Conservation (phyloP, 2,888 invertebrate genomes). For the Panzeria rudis region DNA sequence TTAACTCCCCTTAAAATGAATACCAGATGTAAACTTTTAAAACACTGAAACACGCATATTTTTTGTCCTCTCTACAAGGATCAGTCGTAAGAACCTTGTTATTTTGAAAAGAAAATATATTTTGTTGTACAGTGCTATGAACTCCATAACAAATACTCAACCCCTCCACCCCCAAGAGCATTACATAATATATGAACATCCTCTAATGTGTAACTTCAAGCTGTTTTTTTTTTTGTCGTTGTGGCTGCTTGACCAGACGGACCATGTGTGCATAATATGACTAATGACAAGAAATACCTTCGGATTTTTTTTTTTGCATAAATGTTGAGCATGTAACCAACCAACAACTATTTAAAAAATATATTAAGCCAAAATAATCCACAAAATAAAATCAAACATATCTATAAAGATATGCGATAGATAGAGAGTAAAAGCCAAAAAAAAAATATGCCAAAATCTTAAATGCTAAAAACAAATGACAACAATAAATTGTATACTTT, state of each 20-base stretch:
- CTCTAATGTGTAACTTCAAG: too few relatives aligned
- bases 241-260: constrained; percentile 39
- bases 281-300: constrained; percentile 73
- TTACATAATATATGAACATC: too few relatives aligned
- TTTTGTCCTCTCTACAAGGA: too few relatives aligned
- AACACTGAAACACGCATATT: too few relatives aligned
- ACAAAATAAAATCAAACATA: constrained; percentile 48
- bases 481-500: constrained; percentile 74
- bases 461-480: constrained; percentile 72
- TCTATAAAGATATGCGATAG: neutral
- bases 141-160: too few relatives aligned
- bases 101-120: too few relatives aligned
- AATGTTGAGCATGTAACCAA: constrained; percentile 31
- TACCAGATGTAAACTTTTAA: too few relatives aligned
- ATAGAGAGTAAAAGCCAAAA: constrained; percentile 53
- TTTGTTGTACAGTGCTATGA: too few relatives aligned
- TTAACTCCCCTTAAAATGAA: too few relatives aligned
- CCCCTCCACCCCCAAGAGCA: too few relatives aligned
- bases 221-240: too few relatives aligned
- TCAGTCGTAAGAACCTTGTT: too few relatives aligned
- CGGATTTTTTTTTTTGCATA: constrained; percentile 13
- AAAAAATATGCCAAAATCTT: constrained; percentile 62
- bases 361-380: constrained; percentile 56
- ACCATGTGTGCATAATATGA: constrained; percentile 66
- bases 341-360: constrained; percentile 19